These are phyloP conservation scores for Neodontobutis hainanensis DNA, from an alignment of 2,113 vertebrate species.

Conservation along the genomic window DNA sequence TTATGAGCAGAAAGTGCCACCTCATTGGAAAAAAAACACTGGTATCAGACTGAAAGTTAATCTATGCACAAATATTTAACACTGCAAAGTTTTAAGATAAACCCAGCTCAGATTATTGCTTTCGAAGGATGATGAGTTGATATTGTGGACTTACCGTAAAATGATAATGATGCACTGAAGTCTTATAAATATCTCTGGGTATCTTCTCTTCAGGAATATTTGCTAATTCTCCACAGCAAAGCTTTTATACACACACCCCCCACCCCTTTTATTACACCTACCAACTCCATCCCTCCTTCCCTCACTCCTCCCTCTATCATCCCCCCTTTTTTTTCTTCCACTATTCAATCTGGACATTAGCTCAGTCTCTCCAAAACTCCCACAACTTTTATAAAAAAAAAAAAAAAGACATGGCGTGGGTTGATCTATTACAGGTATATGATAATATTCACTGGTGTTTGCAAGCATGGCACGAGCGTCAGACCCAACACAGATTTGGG, in stretches of 20 bases:
- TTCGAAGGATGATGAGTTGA: not conserved
- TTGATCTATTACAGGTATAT: conserved; percentile 45
- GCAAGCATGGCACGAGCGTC: conserved; percentile 32
- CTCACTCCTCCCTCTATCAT: conserved; percentile 44
- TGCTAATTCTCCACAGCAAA: conserved; percentile 54
- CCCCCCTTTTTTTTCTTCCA: conserved; percentile 67
- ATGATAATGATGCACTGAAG: conserved; percentile 23
- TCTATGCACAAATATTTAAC: not conserved
- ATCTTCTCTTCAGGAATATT: conserved; percentile 59
- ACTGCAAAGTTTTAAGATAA: not conserved
- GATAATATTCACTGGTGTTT: conserved; percentile 62
- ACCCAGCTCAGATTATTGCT: not conserved
- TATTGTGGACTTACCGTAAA: conserved; percentile 58
- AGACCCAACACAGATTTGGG: not conserved
- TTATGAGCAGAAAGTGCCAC: conserved; percentile 36
- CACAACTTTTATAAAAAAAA: conserved; percentile 24
- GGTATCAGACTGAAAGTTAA: not conserved
- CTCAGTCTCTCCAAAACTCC: conserved; percentile 66
- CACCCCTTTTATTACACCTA: conserved; percentile 51
- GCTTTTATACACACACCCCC: conserved; percentile 72
- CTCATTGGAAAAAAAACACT: conserved; percentile 49
- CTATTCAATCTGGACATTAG: conserved; percentile 68
- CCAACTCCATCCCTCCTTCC: conserved; percentile 19
- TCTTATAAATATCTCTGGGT: conserved; percentile 42
- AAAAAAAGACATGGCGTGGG: conserved; percentile 33